These are phyloP conservation scores for Chionis minor DNA, from an alignment of 2,113 vertebrate species.

Conservation along the genomic window DNA sequence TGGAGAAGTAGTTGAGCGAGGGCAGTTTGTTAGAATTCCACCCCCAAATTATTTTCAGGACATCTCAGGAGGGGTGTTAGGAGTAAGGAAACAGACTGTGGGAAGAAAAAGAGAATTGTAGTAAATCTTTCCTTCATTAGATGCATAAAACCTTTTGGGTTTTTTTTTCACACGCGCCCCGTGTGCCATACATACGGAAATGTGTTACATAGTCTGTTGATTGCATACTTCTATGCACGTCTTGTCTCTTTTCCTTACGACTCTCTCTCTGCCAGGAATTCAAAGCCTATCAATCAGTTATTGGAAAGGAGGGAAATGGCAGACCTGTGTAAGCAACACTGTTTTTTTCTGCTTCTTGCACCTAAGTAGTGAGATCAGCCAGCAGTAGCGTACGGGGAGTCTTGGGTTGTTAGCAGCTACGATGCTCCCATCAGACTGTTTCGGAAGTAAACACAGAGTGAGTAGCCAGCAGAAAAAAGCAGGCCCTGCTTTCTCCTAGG, in stretches of 20 bases:
- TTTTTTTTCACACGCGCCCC: neutral
- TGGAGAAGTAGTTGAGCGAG: neutral
- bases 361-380: neutral
- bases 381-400: rapidly evolving
- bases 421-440: neutral
- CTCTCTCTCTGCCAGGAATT: neutral
- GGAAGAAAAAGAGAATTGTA: neutral
- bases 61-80: neutral
- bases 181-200: neutral
- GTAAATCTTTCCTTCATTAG: neutral
- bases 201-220: neutral
- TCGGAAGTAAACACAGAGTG: neutral
- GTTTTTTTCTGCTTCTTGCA: neutral
- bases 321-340: neutral
- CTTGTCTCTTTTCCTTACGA: neutral
- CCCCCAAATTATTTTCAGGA: neutral
- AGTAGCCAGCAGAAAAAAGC: neutral
- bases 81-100: neutral
- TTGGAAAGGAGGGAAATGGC: neutral
- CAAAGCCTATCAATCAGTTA: neutral
- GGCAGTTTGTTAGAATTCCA: neutral
- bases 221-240: neutral
- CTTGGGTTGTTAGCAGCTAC: neutral
- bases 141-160: no score
- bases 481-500: neutral